Conservation (phyloP, 2,797 vertebrate genomes). For the Rhinogobio ventralis region DNA sequence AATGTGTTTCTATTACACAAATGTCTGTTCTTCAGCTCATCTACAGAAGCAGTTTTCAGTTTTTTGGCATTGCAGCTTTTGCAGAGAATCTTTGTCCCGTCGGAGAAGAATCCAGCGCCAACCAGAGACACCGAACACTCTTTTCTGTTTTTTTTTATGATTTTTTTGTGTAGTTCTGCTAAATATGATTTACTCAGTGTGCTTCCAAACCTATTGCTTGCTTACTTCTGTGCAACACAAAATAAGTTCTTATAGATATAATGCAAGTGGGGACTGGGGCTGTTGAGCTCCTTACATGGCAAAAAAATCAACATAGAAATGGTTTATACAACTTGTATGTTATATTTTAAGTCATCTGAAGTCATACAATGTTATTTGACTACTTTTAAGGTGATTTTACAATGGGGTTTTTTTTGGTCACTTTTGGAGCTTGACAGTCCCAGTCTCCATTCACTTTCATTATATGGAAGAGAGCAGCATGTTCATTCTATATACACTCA, state of each 20-base stretch:
- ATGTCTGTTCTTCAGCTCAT: neutral
- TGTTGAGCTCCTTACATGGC: neutral
- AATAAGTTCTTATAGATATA: neutral
- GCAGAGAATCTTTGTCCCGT: constrained; percentile 91
- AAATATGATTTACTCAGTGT: neutral
- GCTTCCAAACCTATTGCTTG: neutral
- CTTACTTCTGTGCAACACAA: neutral
- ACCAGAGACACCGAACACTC: constrained; percentile 92
- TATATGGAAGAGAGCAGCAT: too few relatives aligned
- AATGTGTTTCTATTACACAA: neutral
- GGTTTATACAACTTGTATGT: neutral
- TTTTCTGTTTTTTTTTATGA: neutral
- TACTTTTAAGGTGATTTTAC: too few relatives aligned
- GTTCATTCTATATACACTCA: too few relatives aligned
- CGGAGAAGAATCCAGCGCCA: constrained; percentile 93
- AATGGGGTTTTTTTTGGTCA: too few relatives aligned
- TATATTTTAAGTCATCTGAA: too few relatives aligned
- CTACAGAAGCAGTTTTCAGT: constrained; percentile 62
- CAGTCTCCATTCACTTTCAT: neutral
- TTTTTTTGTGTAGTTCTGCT: neutral
- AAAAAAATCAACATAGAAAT: neutral
- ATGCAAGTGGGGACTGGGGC: neutral
- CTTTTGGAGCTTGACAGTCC: too few relatives aligned
- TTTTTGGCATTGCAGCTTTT: constrained; percentile 88
- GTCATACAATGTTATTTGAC: too few relatives aligned